Percentiles rank a stretch among this genome's conserved stretches.
These are phyloP conservation scores for Mixornis gularis DNA, from an alignment of 2,113 vertebrate species.

Conservation along the genomic window DNA sequence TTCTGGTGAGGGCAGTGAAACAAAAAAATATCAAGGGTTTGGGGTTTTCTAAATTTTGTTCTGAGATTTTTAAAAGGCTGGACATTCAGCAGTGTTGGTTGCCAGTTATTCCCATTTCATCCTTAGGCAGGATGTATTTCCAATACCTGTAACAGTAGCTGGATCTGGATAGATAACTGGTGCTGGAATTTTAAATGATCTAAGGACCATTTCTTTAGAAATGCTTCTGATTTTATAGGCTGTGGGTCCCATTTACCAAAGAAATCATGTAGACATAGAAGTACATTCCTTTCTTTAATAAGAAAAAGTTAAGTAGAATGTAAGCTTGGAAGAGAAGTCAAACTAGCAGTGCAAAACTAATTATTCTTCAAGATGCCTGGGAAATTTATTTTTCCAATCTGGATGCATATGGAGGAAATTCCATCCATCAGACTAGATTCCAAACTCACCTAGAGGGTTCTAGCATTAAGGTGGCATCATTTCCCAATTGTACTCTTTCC, in stretches of 20 bases:
- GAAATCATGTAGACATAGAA: neutral
- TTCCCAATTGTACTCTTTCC: neutral
- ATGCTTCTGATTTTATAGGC: neutral
- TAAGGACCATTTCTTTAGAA: slow-evolving; percentile 1
- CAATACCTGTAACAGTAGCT: neutral
- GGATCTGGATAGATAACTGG: slow-evolving; percentile 26
- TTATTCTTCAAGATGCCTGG: slow-evolving; percentile 10
- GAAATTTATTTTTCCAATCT: neutral
- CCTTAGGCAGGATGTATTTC: neutral
- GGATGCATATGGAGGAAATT: neutral
- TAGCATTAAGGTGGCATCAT: neutral
- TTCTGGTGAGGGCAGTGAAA: neutral
- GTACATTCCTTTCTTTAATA: slow-evolving; percentile 14
- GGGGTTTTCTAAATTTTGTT: neutral
- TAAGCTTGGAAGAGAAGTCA: neutral
- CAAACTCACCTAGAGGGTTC: neutral
- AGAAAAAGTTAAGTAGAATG: neutral
- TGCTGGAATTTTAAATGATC: neutral
- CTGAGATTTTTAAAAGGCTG: neutral
- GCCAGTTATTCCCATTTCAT: neutral
- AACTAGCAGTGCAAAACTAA: neutral
- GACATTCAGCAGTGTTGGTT: neutral
- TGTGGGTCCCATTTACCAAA: slow-evolving; percentile 51
- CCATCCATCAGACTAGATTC: neutral
- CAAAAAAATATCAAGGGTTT: neutral